Evolutionary conservation across 2,888 invertebrate genomes (phyloP).

Genomic region (Drosophila vallismaia): DNA sequence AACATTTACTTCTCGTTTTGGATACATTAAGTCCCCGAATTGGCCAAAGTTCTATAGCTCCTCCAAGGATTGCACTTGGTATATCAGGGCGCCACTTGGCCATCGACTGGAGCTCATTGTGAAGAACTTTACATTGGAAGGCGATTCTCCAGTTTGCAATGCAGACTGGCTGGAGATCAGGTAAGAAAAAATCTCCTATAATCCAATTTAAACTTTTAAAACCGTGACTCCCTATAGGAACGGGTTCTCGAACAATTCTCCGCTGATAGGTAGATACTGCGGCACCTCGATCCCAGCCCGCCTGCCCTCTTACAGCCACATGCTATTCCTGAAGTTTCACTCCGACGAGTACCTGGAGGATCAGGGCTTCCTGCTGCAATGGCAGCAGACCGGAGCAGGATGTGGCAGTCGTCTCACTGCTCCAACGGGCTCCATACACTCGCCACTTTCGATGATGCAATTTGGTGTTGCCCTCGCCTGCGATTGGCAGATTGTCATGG

Average conservation of each 20-base stretch:
- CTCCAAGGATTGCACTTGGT: conserved; percentile 91
- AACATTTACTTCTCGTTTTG: conserved; percentile 87
- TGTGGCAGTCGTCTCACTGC: conserved; percentile 92
- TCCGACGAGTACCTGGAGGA: conserved; percentile 87
- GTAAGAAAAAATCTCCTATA: conserved; percentile 70
- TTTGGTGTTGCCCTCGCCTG: conserved; percentile 90
- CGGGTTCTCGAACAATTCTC: conserved; percentile 89
- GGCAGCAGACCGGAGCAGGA: conserved; percentile 88
- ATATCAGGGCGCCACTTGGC: conserved; percentile 89
- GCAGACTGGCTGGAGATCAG: conserved; percentile 91
- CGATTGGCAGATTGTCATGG: conserved; percentile 91
- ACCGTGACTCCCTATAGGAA: conserved; percentile 85
- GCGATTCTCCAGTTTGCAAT: conserved; percentile 68
- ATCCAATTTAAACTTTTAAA: not conserved
- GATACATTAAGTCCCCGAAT: conserved; percentile 90
- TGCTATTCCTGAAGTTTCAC: conserved; percentile 89
- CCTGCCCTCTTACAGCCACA: conserved; percentile 90
- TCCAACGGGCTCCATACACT: conserved; percentile 90
- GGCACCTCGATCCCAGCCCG: conserved; percentile 87
- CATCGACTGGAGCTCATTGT: conserved; percentile 90
- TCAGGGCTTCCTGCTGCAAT: conserved; percentile 89
- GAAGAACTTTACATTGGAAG: conserved; percentile 88
- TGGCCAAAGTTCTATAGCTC: conserved; percentile 90
- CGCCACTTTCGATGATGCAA: conserved; percentile 90
- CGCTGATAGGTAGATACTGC: conserved; percentile 92